These are phyloP conservation scores for Sturnira hondurensis DNA, from an alignment of 2,113 vertebrate species.

Conservation along the genomic window DNA sequence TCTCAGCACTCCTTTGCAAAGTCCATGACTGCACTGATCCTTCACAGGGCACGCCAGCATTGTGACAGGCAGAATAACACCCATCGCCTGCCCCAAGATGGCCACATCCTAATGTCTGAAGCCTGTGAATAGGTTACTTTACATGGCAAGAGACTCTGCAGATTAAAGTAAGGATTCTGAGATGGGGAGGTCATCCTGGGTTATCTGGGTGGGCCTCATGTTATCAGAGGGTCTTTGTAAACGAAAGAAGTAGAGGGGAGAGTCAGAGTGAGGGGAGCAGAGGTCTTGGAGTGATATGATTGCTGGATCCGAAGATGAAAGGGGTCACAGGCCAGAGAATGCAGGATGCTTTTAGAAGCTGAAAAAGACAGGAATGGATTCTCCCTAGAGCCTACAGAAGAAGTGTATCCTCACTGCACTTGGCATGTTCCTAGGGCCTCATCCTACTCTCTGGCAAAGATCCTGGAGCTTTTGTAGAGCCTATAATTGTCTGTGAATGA, in stretches of 20 bases:
- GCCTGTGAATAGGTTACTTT: background rate
- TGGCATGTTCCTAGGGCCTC: background rate
- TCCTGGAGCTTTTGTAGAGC: background rate
- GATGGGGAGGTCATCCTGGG: background rate
- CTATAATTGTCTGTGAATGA: background rate
- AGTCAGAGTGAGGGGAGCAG: background rate
- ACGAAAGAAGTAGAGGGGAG: background rate
- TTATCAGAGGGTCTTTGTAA: background rate
- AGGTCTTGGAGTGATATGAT: background rate
- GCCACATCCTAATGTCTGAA: background rate
- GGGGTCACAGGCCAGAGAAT: background rate
- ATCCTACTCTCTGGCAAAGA: background rate
- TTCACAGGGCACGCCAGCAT: background rate
- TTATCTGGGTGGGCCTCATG: background rate
- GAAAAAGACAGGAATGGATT: background rate
- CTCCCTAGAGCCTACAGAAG: background rate
- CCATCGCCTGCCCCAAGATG: background rate
- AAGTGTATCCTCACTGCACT: background rate
- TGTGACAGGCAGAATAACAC: background rate
- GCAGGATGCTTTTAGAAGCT: background rate
- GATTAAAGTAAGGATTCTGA: background rate
- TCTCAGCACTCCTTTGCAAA: background rate
- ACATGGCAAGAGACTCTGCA: background rate
- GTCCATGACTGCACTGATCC: background rate
- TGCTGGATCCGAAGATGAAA: background rate